phyloP scores from a whole-genome alignment of 2,888 invertebrate genomes.

The Plagiodera versicolora region DNA sequence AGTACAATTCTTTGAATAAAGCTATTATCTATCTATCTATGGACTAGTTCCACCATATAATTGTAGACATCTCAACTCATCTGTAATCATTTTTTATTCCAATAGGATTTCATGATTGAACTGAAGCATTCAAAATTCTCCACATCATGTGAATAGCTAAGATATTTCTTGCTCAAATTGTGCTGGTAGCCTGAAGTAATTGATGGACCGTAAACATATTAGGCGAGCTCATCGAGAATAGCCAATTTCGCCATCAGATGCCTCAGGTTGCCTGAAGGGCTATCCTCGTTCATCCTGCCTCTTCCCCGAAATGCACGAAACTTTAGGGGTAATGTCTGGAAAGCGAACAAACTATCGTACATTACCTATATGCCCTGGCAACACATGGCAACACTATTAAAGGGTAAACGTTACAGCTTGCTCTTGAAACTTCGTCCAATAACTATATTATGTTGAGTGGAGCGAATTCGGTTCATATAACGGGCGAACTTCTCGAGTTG shows the following conservation, averaged over 20 bases:
- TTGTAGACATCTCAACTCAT: no score
- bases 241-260: slow-evolving; percentile 16
- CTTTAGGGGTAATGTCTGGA: slow-evolving; percentile 45
- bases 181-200: neutral
- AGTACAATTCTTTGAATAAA: no score
- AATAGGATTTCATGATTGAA: no score
- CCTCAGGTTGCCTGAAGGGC: slow-evolving; percentile 17
- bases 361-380: slow-evolving; percentile 45
- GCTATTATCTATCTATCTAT: no score
- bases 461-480: slow-evolving; percentile 38
- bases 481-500: slow-evolving; percentile 30
- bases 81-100: no score
- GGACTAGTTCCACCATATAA: no score
- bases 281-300: slow-evolving; percentile 9
- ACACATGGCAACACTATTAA: slow-evolving; percentile 47
- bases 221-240: neutral
- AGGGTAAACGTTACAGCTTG: slow-evolving; percentile 46
- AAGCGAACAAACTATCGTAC: slow-evolving; percentile 45
- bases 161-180: no score
- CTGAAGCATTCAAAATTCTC: no score
- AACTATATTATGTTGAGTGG: slow-evolving; percentile 45
- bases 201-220: neutral
- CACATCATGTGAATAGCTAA: no score
- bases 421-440: slow-evolving; percentile 45
- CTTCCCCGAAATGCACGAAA: slow-evolving; percentile 30